Percentiles rank a stretch among this genome's conserved stretches.
phyloP scores from a whole-genome alignment of 2,113 vertebrate species.

The Plotosus lineatus region DNA sequence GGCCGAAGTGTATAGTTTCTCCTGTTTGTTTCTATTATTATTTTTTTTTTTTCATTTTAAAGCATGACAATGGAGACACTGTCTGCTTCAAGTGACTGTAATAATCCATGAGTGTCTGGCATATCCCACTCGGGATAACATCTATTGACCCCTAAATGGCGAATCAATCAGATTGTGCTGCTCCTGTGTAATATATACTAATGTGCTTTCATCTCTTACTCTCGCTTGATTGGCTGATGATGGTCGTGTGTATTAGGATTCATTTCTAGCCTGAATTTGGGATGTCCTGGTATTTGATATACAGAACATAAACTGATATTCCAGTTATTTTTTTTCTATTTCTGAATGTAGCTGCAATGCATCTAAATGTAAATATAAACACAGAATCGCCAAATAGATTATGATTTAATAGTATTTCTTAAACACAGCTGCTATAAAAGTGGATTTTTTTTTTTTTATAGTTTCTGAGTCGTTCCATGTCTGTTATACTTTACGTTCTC shows the following conservation, averaged over 20 bases:
- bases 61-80: too few species aligned
- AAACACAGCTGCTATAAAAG: slow-evolving; percentile 9
- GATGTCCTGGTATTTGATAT: background rate
- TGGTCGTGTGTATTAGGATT: background rate
- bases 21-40: too few species aligned
- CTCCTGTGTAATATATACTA: too few species aligned
- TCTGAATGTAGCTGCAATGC: background rate
- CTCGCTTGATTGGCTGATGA: background rate
- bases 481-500: slow-evolving; percentile 29
- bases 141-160: too few species aligned
- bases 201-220: too few species aligned
- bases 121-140: too few species aligned
- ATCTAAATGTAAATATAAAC: background rate
- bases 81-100: too few species aligned
- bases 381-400: background rate
- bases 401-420: background rate
- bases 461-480: background rate
- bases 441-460: slow-evolving; percentile 1
- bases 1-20: too few species aligned
- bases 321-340: background rate
- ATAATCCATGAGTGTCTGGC: too few species aligned
- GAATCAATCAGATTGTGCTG: too few species aligned
- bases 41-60: too few species aligned
- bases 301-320: background rate
- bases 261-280: background rate